phyloP scores from a whole-genome alignment of 2,888 invertebrate genomes.

The Sarcophaga caerulescens region DNA sequence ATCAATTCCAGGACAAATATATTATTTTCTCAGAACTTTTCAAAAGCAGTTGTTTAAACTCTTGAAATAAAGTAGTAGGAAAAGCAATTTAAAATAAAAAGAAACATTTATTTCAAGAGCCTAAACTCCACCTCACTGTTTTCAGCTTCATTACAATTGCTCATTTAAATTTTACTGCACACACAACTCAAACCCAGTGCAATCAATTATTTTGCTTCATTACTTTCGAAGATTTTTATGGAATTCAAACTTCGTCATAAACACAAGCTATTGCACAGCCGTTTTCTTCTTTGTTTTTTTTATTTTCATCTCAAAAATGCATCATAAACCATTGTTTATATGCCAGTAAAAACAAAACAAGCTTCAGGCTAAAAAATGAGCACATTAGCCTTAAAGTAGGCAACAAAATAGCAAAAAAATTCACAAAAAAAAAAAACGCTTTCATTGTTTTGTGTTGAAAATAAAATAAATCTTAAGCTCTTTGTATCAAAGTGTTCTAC shows the following conservation, averaged over 20 bases:
- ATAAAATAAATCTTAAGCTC: neutral
- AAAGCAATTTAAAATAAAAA: too few species aligned
- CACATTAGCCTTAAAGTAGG: slow-evolving; percentile 68
- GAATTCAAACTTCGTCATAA: slow-evolving; percentile 5
- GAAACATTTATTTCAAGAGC: too few species aligned
- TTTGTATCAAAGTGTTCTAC: neutral
- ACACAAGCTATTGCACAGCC: slow-evolving; percentile 42
- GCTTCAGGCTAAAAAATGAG: slow-evolving; percentile 49
- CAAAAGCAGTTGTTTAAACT: too few species aligned
- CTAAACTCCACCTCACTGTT: too few species aligned
- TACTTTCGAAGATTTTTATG: neutral
- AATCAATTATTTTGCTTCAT: neutral
- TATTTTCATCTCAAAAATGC: slow-evolving; percentile 27
- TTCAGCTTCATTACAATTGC: slow-evolving; percentile 12
- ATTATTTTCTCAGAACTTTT: too few species aligned
- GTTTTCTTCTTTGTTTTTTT: slow-evolving; percentile 23
- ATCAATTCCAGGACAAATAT: too few species aligned
- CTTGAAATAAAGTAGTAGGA: too few species aligned
- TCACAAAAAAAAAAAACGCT: slow-evolving; percentile 8
- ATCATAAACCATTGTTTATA: slow-evolving; percentile 35
- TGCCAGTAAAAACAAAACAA: slow-evolving; percentile 11
- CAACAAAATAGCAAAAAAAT: slow-evolving; percentile 41
- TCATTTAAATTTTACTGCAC: slow-evolving; percentile 21
- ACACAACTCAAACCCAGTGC: neutral
- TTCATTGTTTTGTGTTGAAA: neutral